Conservation (phyloP, 2,888 invertebrate species). For the Zeuzera pyrina region DNA sequence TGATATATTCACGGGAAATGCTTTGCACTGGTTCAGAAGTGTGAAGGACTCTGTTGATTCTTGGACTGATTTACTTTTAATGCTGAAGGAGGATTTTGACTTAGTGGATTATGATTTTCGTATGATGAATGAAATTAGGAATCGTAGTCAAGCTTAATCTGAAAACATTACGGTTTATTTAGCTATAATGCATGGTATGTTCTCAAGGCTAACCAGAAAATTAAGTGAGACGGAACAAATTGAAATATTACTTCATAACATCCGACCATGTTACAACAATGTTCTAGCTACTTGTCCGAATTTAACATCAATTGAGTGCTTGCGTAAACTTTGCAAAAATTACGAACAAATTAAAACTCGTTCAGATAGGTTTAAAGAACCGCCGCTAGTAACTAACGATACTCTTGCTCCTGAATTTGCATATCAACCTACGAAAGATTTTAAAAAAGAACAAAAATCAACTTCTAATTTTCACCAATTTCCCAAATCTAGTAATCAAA, state of each 20-base stretch:
- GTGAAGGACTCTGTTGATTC: not conserved
- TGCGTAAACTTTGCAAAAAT: not conserved
- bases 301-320: not conserved
- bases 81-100: constrained; percentile 1
- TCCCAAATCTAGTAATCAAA: no score
- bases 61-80: not conserved
- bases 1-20: constrained; percentile 2
- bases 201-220: not conserved
- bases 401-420: not conserved
- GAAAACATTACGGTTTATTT: constrained; percentile 3
- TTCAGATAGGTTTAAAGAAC: not conserved
- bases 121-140: not conserved
- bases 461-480: no score
- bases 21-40: constrained; percentile 2
- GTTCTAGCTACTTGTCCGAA: not conserved
- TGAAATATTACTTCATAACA: constrained; percentile 4
- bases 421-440: not conserved
- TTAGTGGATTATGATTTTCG: constrained; percentile 3
- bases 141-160: constrained; percentile 2
- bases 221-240: constrained; percentile 1
- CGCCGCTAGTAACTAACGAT: not conserved
- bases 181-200: constrained; percentile 3
- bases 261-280: constrained; percentile 3
- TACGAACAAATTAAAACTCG: not conserved
- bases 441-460: no score